phyloP scores from a whole-genome alignment of 2,888 invertebrate genomes.

The Electrophaes corylata region DNA sequence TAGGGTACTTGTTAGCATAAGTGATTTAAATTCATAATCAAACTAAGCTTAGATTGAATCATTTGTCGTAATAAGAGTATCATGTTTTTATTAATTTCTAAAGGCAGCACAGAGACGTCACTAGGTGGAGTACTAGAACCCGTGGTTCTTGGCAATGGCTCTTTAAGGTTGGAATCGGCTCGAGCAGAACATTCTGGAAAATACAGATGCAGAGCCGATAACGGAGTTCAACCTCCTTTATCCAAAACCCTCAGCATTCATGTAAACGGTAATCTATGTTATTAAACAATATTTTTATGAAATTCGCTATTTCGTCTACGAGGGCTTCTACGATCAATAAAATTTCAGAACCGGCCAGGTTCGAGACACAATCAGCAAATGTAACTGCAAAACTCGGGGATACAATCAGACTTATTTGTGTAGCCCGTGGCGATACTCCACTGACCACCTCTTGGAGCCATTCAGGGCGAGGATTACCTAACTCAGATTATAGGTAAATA shows the following conservation, averaged over 20 bases:
- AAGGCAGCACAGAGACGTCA: slow-evolving; percentile 74
- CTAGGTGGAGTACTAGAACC: slow-evolving; percentile 76
- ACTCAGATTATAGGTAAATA: slow-evolving; percentile 86
- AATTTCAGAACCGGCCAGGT: slow-evolving; percentile 89
- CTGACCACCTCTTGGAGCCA: slow-evolving; percentile 92
- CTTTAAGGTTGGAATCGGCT: slow-evolving; percentile 89
- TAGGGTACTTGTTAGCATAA: no score
- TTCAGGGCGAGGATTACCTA: slow-evolving; percentile 87
- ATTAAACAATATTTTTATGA: neutral
- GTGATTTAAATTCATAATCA: no score
- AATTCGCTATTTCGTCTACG: neutral
- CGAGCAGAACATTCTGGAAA: slow-evolving; percentile 91
- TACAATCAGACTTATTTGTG: slow-evolving; percentile 89
- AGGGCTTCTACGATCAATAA: neutral
- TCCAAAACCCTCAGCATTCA: slow-evolving; percentile 92
- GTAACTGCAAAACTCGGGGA: slow-evolving; percentile 91
- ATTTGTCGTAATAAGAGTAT: neutral
- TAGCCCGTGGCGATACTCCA: slow-evolving; percentile 92
- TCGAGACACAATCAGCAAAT: slow-evolving; percentile 89
- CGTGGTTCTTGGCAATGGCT: slow-evolving; percentile 87
- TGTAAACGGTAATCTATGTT: slow-evolving; percentile 88
- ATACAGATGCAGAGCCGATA: slow-evolving; percentile 93
- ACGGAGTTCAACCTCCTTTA: slow-evolving; percentile 91
- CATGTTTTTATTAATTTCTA: slow-evolving; percentile 34
- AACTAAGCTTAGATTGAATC: no score